A percentile compares a stretch with the other conserved stretches of the same genome.
Conservation (phyloP, 1,140 invertebrate genomes). For the Elymnias hypermnestra region DNA sequence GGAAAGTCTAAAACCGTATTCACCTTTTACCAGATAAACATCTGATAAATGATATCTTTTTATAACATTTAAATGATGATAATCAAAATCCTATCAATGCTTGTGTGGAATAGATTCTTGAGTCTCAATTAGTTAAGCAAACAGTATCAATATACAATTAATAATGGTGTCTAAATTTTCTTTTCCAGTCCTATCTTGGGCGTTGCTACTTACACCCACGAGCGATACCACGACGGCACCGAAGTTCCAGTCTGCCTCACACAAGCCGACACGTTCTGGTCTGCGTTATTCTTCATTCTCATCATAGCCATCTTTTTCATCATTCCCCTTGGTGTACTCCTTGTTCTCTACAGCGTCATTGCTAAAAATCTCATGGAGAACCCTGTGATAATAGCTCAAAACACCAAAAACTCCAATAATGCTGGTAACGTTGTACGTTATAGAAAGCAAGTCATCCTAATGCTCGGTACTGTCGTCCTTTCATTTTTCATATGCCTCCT, state of each 20-base stretch:
- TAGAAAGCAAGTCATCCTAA: constrained; percentile 88
- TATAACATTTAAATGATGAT: too few species aligned
- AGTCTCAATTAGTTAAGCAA: too few species aligned
- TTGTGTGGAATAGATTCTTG: too few species aligned
- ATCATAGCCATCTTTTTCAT: constrained; percentile 90
- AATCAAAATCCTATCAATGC: too few species aligned
- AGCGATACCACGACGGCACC: constrained; percentile 82
- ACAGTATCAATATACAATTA: too few species aligned
- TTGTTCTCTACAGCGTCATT: constrained; percentile 89
- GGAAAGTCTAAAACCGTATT: too few species aligned
- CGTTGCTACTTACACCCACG: constrained; percentile 83
- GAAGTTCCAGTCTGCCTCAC: constrained; percentile 85
- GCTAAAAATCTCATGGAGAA: constrained; percentile 88
- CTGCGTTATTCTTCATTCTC: constrained; percentile 85
- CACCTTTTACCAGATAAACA: too few species aligned
- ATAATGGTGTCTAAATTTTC: constrained; percentile 21
- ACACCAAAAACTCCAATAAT: constrained; percentile 72
- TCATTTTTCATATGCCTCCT: constrained; percentile 93
- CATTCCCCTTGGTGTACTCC: constrained; percentile 86
- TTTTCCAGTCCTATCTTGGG: constrained; percentile 86
- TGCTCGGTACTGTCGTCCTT: constrained; percentile 93
- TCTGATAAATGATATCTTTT: too few species aligned
- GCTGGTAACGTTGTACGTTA: constrained; percentile 75
- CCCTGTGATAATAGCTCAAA: constrained; percentile 80
- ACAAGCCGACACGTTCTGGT: constrained; percentile 83